Evolutionary conservation across 2,113 vertebrate genomes (phyloP), one percentile per base, ranked within the genome.

Genomic region (Calidris pygmaea): DNA sequence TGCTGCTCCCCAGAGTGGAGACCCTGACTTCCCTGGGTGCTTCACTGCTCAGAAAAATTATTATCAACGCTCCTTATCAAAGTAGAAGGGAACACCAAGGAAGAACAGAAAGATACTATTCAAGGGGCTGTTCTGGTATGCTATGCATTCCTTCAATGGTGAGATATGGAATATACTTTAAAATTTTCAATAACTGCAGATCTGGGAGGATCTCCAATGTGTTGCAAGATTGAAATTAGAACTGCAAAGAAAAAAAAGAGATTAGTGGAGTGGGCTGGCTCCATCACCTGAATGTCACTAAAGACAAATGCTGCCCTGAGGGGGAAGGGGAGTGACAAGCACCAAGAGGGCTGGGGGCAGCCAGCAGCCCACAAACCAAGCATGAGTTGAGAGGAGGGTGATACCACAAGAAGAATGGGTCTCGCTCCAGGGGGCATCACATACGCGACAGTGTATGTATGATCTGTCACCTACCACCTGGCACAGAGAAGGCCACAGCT

Each of bases 341-440:
- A 1, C 53, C 53, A 50, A 48, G 55, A 35, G 14, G 21, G 5
- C 32, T 66, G 32, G 30, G 20, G 37, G 18, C 27, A 93, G 32
- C 22, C 0, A 0, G 60, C 39, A 53, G 50, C 24, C 27, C 27
- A 60, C 24, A 78, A 55, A 23, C 10, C 62, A 70, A 41, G 43
- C 12, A 11, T 7, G 18, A 50, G 23, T 15, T 55, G 56, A 56
- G 39, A 52, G 27, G 24, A 82, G 7, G 17, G 30, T 27, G 34
- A 16, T 27, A 30, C 10, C 29, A 45, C 66, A 47, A 37, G n/a
- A 55, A 71, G 15, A 30, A 32, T 29, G 39, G 18, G 18, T 56
- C 35, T 77, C 1, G 0, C 32, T 58, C 4, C 1, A 2, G 26
- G 2, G 17, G 17, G 9, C 27, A 70, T 50, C 5, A 2, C 3